A percentile compares a stretch with the other conserved stretches of the same genome.
These are phyloP conservation scores for Scaptomyza reducta DNA, from an alignment of 2,888 invertebrate genomes.

Conservation along the genomic window DNA sequence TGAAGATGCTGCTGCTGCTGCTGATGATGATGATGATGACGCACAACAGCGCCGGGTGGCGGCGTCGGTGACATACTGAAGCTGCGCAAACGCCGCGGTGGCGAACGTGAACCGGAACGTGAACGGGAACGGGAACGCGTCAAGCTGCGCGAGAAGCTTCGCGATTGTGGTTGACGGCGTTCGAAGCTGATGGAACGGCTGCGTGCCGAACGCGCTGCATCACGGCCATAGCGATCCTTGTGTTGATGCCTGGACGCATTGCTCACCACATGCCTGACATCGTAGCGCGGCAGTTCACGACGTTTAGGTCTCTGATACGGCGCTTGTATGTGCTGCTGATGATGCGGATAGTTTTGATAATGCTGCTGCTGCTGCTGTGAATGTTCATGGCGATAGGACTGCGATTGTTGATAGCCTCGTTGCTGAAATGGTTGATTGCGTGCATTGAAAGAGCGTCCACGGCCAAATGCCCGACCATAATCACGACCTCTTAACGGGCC, in stretches of 20 bases:
- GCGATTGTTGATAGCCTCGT: constrained; percentile 39
- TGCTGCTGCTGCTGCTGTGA: constrained; percentile 22
- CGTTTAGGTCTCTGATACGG: constrained; percentile 85
- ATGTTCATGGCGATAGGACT: constrained; percentile 29
- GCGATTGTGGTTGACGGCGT: constrained; percentile 62
- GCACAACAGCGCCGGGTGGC: constrained; percentile 34
- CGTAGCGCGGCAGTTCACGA: constrained; percentile 92
- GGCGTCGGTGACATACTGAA: constrained; percentile 83
- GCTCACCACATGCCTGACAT: constrained; percentile 91
- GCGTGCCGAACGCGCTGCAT: constrained; percentile 86
- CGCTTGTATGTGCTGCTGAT: constrained; percentile 35
- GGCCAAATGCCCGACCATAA: constrained; percentile 25
- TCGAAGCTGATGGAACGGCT: constrained; percentile 78
- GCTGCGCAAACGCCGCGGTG: constrained; percentile 68
- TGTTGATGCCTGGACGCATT: constrained; percentile 82
- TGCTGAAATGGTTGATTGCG: constrained; percentile 56
- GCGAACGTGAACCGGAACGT: constrained; percentile 69
- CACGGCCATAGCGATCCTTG: constrained; percentile 92
- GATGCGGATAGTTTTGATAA: constrained; percentile 33
- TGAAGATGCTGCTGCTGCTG: constrained; percentile 31
- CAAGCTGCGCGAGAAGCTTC: constrained; percentile 63
- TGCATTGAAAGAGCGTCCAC: constrained; percentile 47
- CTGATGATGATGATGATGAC: constrained; percentile 36
- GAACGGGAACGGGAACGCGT: constrained; percentile 77
- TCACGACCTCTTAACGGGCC: constrained; percentile 36